phyloP scores from a whole-genome alignment of 2,888 invertebrate species.

The Orthosia incerta region DNA sequence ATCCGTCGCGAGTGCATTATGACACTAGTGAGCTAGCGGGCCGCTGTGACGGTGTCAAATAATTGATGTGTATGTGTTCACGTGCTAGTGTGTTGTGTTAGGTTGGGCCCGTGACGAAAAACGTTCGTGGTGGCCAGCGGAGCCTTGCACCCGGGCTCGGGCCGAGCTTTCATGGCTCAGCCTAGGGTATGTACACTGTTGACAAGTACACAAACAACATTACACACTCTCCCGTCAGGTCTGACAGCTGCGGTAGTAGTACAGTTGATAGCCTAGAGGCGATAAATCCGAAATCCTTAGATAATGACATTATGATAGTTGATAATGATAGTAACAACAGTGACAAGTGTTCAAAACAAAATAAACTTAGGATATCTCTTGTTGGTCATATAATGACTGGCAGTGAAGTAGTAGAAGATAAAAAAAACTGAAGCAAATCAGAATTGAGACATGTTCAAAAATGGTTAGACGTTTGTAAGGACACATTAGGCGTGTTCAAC shows the following conservation, averaged over 20 bases:
- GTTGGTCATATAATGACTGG: conserved; percentile 18
- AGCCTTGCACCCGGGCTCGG: conserved; percentile 92
- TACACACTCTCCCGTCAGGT: conserved; percentile 59
- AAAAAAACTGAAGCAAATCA: conserved; percentile 68
- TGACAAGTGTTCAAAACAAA: conserved; percentile 65
- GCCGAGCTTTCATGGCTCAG: conserved; percentile 97
- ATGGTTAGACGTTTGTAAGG: conserved; percentile 68
- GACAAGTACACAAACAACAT: conserved; percentile 65
- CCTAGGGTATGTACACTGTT: conserved; percentile 94
- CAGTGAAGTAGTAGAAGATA: conserved; percentile 42
- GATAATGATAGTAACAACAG: conserved; percentile 71
- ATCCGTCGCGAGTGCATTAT: conserved; percentile 90
- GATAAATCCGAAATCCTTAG: conserved; percentile 66
- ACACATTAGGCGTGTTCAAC: conserved; percentile 77
- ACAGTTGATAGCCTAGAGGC: conserved; percentile 68
- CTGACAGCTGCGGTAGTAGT: conserved; percentile 61
- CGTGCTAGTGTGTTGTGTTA: conserved; percentile 90
- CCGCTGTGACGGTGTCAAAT: conserved; percentile 89
- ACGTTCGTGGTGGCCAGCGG: conserved; percentile 91
- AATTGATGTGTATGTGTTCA: conserved; percentile 88
- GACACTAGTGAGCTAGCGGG: conserved; percentile 91
- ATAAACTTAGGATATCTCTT: conserved; percentile 53
- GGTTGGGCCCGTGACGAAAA: conserved; percentile 88
- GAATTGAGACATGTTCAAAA: conserved; percentile 70
- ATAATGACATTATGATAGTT: conserved; percentile 71